Base-by-base conservation (phyloP, 2,888 invertebrate genomes). In the Ophonus ardosiacus region DNA sequence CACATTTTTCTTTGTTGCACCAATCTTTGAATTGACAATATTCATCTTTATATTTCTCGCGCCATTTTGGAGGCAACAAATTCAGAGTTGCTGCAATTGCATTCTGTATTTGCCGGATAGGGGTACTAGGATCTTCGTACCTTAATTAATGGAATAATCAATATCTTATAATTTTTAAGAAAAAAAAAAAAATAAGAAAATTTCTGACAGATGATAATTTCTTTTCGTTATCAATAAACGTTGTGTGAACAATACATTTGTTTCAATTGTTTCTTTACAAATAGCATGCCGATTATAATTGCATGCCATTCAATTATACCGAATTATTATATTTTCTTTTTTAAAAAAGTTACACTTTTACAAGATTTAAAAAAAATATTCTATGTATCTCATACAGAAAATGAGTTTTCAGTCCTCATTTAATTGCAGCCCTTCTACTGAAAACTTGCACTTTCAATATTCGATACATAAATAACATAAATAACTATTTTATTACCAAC, bases 71-170 rank as follows among this genome's bases (percentile, higher is more conserved):
- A 57, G 56, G 56, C 56, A 57, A 15, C 4, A 57, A 57, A 57
- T 57, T 57, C 15, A 57, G 15, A 57, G 56, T 57, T 57, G 56
- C 56, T 57, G 6, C 56, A 13, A 7, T 57, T n/a, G 56, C 56
- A 57, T 40, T 40, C 40, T 65, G 65, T 13, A n/a, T 7, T 57
- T 57, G 15, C 57, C 6, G 18, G 71, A n/a, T n/a, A 13, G 81
- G 85, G 85, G 10, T 57, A 57, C 57, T 13, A 6, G 57, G 57
- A 57, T 57, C 57, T 57, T 57, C 57, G 57, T n/a, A n/a, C n/a
- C n/a, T n/a, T 57, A 57, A 57, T 57, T 57, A 13, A 57, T 57
- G 13, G 15, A 57, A 57, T 57, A 57, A 57, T 57, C 57, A 57
- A 57, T 57, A 57, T 57, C 57, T 57, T 40, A 57, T 57, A 7